These are phyloP conservation scores for Pituophis catenifer DNA, from an alignment of 2,113 vertebrate genomes.

Conservation along the genomic window DNA sequence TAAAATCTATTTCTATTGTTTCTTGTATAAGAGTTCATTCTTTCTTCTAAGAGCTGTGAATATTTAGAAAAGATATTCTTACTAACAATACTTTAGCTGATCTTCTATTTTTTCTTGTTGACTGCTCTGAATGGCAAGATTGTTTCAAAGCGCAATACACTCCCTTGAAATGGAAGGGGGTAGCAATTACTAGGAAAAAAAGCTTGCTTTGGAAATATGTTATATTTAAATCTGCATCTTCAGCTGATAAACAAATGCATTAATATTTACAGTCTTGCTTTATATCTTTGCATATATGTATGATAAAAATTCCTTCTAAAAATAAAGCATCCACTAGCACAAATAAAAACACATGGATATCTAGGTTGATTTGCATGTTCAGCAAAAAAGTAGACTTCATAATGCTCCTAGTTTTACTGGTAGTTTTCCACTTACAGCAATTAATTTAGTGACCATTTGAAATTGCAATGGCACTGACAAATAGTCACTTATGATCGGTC, in stretches of 20 bases:
- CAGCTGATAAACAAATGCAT: not conserved
- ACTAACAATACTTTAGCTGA: not conserved
- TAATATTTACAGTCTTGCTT: not conserved
- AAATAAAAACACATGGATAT: not conserved
- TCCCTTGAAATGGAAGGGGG: not conserved
- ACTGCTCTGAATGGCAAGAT: not conserved
- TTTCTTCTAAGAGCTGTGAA: conserved; percentile 8
- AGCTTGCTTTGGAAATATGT: not conserved
- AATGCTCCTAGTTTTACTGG: not conserved
- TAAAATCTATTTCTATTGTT: not conserved
- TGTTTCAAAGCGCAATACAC: not conserved
- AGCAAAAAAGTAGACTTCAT: not conserved
- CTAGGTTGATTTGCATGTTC: not conserved
- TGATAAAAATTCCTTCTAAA: not conserved
- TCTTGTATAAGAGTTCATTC: not conserved
- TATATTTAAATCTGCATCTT: conserved; percentile 4
- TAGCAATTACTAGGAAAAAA: not conserved
- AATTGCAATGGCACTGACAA: not conserved
- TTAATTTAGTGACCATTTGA: not conserved
- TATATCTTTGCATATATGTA: not conserved
- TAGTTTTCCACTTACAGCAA: not conserved
- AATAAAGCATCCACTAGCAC: not conserved
- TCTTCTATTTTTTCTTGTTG: not conserved
- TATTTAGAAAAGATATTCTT: conserved; percentile 20
- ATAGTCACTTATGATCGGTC: not conserved